Conservation (phyloP, 2,113 vertebrate species). For the Orientallactaga bullata region DNA sequence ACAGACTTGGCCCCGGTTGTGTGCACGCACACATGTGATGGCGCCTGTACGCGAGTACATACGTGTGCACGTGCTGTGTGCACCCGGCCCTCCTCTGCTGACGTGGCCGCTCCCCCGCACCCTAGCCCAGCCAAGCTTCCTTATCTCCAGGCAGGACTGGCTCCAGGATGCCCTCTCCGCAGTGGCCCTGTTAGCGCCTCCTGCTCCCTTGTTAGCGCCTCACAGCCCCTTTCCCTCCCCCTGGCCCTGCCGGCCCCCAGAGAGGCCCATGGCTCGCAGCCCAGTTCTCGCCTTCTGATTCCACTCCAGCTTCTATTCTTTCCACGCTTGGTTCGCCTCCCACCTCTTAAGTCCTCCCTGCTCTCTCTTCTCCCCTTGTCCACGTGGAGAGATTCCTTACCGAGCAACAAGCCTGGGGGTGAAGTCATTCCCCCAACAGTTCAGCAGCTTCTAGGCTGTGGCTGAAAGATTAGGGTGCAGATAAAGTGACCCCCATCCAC, state of each 20-base stretch:
- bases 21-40: constrained; percentile 1
- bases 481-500: background rate
- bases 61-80: background rate
- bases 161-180: constrained; percentile 58
- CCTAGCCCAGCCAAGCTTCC: background rate
- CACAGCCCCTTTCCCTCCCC: constrained; percentile 12
- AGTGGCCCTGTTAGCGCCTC: constrained; percentile 61
- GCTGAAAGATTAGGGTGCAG: background rate
- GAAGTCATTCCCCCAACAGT: background rate
- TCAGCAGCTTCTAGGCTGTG: background rate
- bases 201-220: constrained; percentile 80
- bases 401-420: background rate
- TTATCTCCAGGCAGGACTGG: constrained; percentile 11
- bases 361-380: background rate
- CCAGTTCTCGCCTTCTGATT: constrained; percentile 55
- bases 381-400: background rate
- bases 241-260: constrained; percentile 11
- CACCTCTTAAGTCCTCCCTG: background rate
- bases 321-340: background rate
- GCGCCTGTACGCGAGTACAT: background rate
- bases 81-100: background rate
- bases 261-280: constrained; percentile 68
- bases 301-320: constrained; percentile 20
- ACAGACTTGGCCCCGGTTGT: constrained; percentile 40
- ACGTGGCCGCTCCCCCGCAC: background rate